Percentiles rank a stretch among this genome's conserved stretches.
phyloP scores from a whole-genome alignment of 1,140 invertebrate genomes.

The Bombus ignitus region DNA sequence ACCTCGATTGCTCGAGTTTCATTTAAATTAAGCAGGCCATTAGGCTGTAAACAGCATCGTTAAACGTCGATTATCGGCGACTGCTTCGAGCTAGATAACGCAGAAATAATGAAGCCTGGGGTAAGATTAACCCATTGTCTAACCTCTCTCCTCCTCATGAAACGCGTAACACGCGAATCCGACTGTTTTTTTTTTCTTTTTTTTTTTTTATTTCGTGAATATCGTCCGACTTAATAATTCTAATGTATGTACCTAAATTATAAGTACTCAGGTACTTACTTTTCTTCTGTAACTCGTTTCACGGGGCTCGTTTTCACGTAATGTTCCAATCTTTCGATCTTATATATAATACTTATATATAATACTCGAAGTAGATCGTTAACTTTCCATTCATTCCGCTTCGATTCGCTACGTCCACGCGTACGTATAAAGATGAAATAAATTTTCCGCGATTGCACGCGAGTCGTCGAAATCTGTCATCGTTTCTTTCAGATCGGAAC shows the following conservation, averaged over 20 bases:
- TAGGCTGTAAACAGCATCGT: conserved; percentile 64
- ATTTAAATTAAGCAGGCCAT: conserved; percentile 55
- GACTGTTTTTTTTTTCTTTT: conserved; percentile 28
- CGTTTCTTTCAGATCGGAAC: conserved; percentile 8
- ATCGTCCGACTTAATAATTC: conserved; percentile 17
- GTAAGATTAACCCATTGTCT: conserved; percentile 59
- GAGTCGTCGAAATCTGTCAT: no score
- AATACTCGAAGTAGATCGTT: background rate
- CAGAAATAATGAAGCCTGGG: conserved; percentile 60
- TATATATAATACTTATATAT: background rate
- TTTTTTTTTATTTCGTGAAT: conserved; percentile 42
- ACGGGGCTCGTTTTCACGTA: background rate
- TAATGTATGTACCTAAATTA: background rate
- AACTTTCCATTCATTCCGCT: background rate
- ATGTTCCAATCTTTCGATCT: background rate
- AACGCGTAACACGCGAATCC: conserved; percentile 40
- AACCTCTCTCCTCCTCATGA: conserved; percentile 1
- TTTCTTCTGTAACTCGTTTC: background rate
- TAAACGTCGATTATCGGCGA: conserved; percentile 63
- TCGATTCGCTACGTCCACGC: background rate
- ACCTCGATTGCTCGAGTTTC: conserved; percentile 31
- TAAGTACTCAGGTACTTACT: background rate
- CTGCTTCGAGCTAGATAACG: conserved; percentile 53
- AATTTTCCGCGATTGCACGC: background rate
- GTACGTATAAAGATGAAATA: background rate